Evolutionary conservation across 1,140 invertebrate genomes (phyloP).

Genomic region (Brachionus koreanus): DNA sequence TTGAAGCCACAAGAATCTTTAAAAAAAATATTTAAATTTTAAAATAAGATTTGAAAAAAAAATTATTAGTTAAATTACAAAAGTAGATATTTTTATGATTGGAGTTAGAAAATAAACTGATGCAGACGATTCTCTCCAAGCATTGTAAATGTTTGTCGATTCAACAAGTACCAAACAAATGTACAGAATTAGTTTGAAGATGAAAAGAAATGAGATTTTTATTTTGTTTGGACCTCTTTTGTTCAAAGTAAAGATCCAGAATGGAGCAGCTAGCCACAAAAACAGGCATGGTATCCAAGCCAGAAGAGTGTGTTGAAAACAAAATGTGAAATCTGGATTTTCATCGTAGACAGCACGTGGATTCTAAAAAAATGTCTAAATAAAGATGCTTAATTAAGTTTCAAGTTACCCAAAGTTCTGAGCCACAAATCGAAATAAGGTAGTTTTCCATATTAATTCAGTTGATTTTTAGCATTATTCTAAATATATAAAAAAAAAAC

Average conservation of each 20-base stretch:
- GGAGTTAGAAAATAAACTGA: conserved; percentile 17
- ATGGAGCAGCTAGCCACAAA: conserved; percentile 25
- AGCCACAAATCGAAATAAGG: neutral
- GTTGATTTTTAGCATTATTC: neutral
- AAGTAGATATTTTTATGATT: conserved; percentile 12
- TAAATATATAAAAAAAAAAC: neutral
- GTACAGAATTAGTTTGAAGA: neutral
- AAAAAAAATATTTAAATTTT: neutral
- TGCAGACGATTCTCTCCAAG: neutral
- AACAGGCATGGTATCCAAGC: conserved; percentile 25
- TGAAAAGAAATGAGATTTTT: neutral
- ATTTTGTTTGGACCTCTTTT: neutral
- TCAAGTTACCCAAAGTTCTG: conserved; percentile 25
- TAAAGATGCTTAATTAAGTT: neutral
- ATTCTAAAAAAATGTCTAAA: neutral
- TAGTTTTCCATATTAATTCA: conserved; percentile 2
- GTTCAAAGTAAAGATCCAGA: conserved; percentile 19
- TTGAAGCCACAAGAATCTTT: neutral
- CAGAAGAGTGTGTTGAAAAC: conserved; percentile 36
- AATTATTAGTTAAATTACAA: neutral
- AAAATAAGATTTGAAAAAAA: neutral
- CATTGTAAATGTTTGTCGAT: neutral
- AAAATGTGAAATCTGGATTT: conserved; percentile 39
- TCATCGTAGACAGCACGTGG: neutral
- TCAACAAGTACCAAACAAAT: neutral